Conservation (phyloP, 2,888 invertebrate species). For the Hypomecis punctinalis region DNA sequence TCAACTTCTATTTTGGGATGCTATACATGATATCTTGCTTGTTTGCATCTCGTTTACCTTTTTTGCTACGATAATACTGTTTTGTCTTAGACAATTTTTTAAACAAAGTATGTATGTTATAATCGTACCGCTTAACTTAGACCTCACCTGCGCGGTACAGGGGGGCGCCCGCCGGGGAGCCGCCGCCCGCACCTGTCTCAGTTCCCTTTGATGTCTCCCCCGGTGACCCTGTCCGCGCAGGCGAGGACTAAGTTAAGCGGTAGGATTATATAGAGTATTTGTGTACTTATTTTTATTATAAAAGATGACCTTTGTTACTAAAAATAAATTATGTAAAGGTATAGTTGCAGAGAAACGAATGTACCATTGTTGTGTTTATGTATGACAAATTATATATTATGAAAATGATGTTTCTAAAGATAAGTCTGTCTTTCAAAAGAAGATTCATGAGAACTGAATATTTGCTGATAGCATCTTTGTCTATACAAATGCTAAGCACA, state of each 20-base stretch:
- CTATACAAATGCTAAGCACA: slow-evolving; percentile 31
- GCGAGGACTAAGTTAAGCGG: no score
- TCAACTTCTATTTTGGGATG: slow-evolving; percentile 96
- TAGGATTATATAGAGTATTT: no score
- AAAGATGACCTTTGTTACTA: slow-evolving; percentile 3
- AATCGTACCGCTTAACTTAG: no score
- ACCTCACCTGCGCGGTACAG: no score
- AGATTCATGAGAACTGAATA: slow-evolving; percentile 27
- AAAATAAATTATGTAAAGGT: background rate
- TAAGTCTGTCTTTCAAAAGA: background rate
- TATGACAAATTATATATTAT: background rate
- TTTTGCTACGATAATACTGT: slow-evolving; percentile 67
- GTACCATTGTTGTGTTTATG: no score
- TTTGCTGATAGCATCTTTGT: slow-evolving; percentile 38
- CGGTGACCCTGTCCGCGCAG: no score
- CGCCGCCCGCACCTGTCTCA: no score
- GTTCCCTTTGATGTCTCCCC: no score
- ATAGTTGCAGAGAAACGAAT: no score
- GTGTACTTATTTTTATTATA: background rate
- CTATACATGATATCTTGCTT: slow-evolving; percentile 94
- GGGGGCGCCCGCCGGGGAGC: no score
- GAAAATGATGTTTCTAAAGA: background rate
- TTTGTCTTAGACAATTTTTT: background rate
- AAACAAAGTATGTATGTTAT: no score
- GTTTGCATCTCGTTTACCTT: slow-evolving; percentile 87